These are phyloP conservation scores for Nomada lathburiana DNA, from an alignment of 2,888 invertebrate genomes.

Conservation along the genomic window DNA sequence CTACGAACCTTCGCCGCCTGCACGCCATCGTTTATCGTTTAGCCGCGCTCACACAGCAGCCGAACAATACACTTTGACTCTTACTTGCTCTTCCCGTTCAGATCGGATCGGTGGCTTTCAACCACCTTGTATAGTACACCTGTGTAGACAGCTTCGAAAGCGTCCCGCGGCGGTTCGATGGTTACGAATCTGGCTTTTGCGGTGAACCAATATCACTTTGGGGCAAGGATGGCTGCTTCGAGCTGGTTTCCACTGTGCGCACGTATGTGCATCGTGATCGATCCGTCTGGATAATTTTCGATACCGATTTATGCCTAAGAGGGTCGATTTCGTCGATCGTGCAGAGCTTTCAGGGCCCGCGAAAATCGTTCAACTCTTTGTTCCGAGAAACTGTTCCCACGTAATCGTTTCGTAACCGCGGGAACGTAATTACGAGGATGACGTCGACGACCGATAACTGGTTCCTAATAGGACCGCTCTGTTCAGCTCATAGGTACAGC, in stretches of 20 bases:
- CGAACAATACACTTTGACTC: constrained; percentile 19
- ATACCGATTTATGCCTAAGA: neutral
- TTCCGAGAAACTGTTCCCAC: neutral
- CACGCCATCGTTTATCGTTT: constrained; percentile 42
- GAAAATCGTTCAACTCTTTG: constrained; percentile 2
- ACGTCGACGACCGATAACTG: neutral
- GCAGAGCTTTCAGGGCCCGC: neutral
- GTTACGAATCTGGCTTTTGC: neutral
- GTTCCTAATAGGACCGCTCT: neutral
- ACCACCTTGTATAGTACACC: neutral
- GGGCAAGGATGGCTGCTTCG: too few species aligned
- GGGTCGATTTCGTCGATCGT: neutral
- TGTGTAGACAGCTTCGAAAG: neutral
- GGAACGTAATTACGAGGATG: neutral
- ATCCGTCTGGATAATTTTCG: too few species aligned
- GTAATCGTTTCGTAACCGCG: constrained; percentile 23
- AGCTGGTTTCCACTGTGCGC: too few species aligned
- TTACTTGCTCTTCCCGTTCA: neutral
- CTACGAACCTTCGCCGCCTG: constrained; percentile 37
- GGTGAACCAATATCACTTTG: neutral
- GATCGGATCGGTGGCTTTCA: neutral
- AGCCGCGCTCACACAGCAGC: constrained; percentile 15
- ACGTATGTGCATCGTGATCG: too few species aligned
- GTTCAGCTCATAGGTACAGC: constrained; percentile 8
- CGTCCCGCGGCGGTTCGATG: neutral